These are phyloP conservation scores for Drosophila auraria DNA, from an alignment of 1,140 invertebrate species.

Conservation along the genomic window DNA sequence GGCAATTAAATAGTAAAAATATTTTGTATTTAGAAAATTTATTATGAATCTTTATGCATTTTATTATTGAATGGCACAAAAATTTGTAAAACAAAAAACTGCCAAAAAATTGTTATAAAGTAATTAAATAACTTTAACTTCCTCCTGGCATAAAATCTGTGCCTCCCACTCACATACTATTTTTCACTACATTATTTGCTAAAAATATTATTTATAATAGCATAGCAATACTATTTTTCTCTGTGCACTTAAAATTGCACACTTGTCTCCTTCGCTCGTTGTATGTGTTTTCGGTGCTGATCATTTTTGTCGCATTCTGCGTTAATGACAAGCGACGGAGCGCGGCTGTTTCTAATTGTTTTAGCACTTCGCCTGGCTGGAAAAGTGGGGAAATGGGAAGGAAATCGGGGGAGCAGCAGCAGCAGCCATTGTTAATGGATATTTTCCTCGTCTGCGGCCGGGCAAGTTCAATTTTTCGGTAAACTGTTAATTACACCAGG, in stretches of 20 bases:
- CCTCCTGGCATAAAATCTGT: too few species aligned
- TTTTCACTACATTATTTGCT: too few species aligned
- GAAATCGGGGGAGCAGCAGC: conserved; percentile 11
- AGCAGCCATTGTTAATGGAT: conserved; percentile 51
- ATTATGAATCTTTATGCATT: too few species aligned
- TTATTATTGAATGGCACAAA: too few species aligned
- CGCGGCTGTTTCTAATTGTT: conserved; percentile 81
- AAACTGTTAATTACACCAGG: conserved; percentile 71
- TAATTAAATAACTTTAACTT: too few species aligned
- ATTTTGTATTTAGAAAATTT: too few species aligned
- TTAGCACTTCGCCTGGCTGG: conserved; percentile 50
- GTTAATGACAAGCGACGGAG: conserved; percentile 69
- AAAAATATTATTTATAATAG: too few species aligned
- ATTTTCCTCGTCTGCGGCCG: conserved; percentile 35
- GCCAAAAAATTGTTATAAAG: too few species aligned
- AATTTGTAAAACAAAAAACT: too few species aligned
- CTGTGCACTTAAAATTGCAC: conserved; percentile 32
- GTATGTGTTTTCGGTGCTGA: conserved; percentile 22
- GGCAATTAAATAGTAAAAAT: too few species aligned
- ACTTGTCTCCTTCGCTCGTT: conserved; percentile 22
- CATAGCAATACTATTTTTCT: neutral
- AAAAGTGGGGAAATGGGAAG: conserved; percentile 18
- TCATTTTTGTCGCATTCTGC: conserved; percentile 58
- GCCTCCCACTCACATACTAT: too few species aligned
- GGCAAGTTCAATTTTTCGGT: conserved; percentile 52